Evolutionary conservation across 2,888 invertebrate genomes (phyloP), one percentile per base, ranked within the genome.

Genomic region (Chydorus sphaericus): DNA sequence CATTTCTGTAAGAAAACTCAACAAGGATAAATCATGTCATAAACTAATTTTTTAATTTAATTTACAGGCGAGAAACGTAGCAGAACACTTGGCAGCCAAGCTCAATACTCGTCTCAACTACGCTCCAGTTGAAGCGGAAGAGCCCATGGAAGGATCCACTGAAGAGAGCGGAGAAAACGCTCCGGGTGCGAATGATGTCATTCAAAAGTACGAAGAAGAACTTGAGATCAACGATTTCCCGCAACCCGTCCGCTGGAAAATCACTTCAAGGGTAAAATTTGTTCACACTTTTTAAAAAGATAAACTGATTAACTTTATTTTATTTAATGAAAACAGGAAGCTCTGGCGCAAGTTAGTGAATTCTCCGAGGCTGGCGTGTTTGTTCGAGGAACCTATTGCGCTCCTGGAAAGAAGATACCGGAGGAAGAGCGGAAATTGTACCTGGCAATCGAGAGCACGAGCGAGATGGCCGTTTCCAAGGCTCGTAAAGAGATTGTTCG

Each of bases 161-260:
- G 70, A 78, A 36, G 70, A 69, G 26, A 61, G 61, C 23, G 55
- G 53, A 2, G 48, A 60, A 31, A 80, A 77, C 63, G 77, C 76
- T 33, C 73, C 64, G 23, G 29, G 28, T 63, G 77, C 75, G 33
- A 73, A 64, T 33, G 67, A 68, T 60, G 79, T 80, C 16, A 88
- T 89, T 75, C 77, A 66, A 60, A 91, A 94, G 66, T 99, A 93
- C 70, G 98, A 99, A 71, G 97, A 97, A 63, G 98, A 99, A 69
- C 75, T 99, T 62, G 98, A 98, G 73, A 99, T 99, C 67, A 99
- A 99, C 68, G 98, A 99, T 71, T 99, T 99, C 74, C 98, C 98
- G 29, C 98, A 99, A 66, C 96, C 96, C 69, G 96, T 97, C 0
- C 77, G 98, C 58, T 98, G 94, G 93, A 80, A 93, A 62, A 93